These are phyloP conservation scores for Dryococelus australis DNA, from an alignment of 2,888 invertebrate genomes.

Conservation along the genomic window DNA sequence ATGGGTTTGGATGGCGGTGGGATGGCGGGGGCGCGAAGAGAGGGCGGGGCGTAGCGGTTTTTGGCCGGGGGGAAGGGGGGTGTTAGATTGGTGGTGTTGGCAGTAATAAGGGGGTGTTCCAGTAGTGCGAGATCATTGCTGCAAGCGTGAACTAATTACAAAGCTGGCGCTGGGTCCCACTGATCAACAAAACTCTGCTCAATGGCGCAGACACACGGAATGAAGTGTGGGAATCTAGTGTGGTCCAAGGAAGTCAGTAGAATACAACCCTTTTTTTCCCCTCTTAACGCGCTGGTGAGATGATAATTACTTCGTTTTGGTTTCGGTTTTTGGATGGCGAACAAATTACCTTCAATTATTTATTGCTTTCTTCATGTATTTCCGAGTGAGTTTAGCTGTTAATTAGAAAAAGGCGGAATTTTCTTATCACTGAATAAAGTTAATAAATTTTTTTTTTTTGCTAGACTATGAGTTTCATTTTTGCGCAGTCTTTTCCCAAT, in stretches of 20 bases:
- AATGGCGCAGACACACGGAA: background rate
- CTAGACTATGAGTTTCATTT: too few species aligned
- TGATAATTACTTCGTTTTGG: too few species aligned
- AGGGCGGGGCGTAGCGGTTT: background rate
- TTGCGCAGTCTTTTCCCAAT: too few species aligned
- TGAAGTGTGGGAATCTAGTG: background rate
- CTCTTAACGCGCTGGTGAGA: background rate
- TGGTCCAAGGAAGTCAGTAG: background rate
- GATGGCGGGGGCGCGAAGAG: background rate
- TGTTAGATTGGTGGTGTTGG: slow-evolving; percentile 11
- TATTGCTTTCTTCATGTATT: background rate
- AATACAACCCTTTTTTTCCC: background rate
- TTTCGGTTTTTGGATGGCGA: background rate
- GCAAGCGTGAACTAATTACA: background rate
- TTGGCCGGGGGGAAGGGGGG: background rate
- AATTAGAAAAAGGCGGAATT: too few species aligned
- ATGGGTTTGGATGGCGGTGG: background rate
- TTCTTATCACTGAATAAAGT: too few species aligned
- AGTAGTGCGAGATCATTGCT: background rate
- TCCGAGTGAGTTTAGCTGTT: background rate
- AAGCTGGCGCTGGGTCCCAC: background rate
- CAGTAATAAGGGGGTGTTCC: slow-evolving; percentile 11
- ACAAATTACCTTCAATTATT: too few species aligned
- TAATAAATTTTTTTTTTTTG: too few species aligned
- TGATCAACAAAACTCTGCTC: background rate